Base-by-base conservation (phyloP, 2,888 invertebrate species). In the Epinotia bilunana region DNA sequence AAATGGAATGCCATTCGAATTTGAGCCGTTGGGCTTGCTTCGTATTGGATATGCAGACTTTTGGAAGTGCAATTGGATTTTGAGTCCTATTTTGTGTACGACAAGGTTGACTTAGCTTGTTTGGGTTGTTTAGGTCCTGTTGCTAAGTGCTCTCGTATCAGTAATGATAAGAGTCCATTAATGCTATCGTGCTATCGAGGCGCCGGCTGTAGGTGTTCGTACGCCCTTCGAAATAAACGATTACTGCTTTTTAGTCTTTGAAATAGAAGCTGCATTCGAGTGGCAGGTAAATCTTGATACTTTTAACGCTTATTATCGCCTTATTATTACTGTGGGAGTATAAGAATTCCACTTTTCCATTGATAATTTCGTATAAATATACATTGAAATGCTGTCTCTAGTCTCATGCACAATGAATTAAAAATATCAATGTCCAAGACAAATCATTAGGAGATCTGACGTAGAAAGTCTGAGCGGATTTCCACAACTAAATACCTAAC, bases 81-180 rank as follows among this genome's bases (percentile, higher is more conserved):
- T 39, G 63, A 77, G 75, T 75, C 64, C 39, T 70, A 55, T 57
- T 46, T 20, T 79, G 77, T 55, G 49, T 70, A 74, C 76, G 70
- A 43, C 60, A 20, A 61, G 65, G 78, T 77, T 78, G 74, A 57
- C 77, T 69, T 60, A 69, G 72, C 20, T 76, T 78, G 71, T 69
- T 43, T 69, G 33, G 20, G 76, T 62, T 65, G 61, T 70, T 73
- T 75, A 49, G 77, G 77, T 79, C 77, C 76, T 78, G 78, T 76
- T 76, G 78, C 80, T 80, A 80, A 80, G 82, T 79, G 85, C 84
- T 83, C 83, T 83, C 80, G 82, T 83, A 85, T 84, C 84, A 84
- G 85, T 85, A 83, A 84, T 86, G 92, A 92, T 92, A 92, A 90
- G 89, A 86, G 83, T 92, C 93, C 93, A 93, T 93, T 93, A 93